phyloP scores from a whole-genome alignment of 2,888 invertebrate genomes.

The Drosophila neutralis region DNA sequence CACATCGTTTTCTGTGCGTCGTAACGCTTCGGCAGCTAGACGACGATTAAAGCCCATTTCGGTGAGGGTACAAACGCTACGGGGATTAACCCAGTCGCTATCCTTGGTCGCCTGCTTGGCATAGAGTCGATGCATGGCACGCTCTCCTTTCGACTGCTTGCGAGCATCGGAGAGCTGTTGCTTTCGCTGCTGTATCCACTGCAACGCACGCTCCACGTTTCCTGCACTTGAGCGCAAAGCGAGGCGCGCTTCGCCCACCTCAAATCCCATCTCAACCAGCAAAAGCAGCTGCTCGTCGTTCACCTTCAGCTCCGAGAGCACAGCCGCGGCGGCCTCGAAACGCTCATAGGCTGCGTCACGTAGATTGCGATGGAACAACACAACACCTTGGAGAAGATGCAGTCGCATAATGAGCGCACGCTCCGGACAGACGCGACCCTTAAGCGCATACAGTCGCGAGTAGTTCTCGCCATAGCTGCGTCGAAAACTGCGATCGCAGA shows the following conservation, averaged over 20 bases:
- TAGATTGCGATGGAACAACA: slow-evolving; percentile 91
- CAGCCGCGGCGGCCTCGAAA: slow-evolving; percentile 87
- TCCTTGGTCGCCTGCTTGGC: slow-evolving; percentile 39
- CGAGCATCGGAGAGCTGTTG: slow-evolving; percentile 86
- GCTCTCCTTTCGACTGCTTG: slow-evolving; percentile 86
- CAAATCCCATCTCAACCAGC: slow-evolving; percentile 88
- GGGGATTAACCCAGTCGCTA: slow-evolving; percentile 83
- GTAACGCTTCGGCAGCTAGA: slow-evolving; percentile 87
- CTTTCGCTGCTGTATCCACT: slow-evolving; percentile 87
- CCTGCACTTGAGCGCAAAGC: slow-evolving; percentile 88
- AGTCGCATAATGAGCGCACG: slow-evolving; percentile 91
- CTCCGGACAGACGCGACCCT: slow-evolving; percentile 88
- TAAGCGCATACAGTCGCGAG: slow-evolving; percentile 87
- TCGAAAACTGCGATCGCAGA: slow-evolving; percentile 89
- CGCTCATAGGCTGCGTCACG: slow-evolving; percentile 87
- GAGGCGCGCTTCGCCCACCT: slow-evolving; percentile 88
- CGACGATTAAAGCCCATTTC: slow-evolving; percentile 89
- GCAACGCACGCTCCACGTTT: slow-evolving; percentile 87
- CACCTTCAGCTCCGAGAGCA: slow-evolving; percentile 88
- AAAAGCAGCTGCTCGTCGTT: slow-evolving; percentile 86
- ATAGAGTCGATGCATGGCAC: slow-evolving; percentile 59
- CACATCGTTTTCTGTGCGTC: slow-evolving; percentile 89
- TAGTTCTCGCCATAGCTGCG: slow-evolving; percentile 89
- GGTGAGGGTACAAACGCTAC: slow-evolving; percentile 85
- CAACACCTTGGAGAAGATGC: slow-evolving; percentile 92